These are phyloP conservation scores for Nymphicus hollandicus DNA, from an alignment of 2,113 vertebrate genomes.

Conservation along the genomic window DNA sequence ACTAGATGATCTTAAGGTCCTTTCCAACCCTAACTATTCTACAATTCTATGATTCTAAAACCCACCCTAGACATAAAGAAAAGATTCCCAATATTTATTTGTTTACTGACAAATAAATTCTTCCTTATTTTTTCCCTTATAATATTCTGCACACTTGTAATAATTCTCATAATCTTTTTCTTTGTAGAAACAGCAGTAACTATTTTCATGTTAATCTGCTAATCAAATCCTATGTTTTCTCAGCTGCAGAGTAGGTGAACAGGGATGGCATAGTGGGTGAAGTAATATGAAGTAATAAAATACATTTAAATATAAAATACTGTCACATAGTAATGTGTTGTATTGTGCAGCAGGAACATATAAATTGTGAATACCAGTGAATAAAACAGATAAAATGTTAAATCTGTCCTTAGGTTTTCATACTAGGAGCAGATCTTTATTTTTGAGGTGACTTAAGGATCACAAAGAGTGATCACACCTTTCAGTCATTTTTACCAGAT, in stretches of 20 bases:
- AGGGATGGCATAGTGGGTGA: background rate
- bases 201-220: background rate
- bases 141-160: background rate
- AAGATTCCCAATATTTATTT: background rate
- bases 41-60: background rate
- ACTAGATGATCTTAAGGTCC: too few relatives aligned
- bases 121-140: background rate
- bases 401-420: background rate
- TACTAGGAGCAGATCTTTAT: background rate
- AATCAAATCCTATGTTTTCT: background rate
- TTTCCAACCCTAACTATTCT: too few relatives aligned
- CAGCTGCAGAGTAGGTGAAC: background rate
- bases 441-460: background rate
- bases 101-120: background rate
- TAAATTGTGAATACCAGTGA: background rate
- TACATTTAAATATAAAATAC: background rate
- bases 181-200: background rate
- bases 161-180: background rate
- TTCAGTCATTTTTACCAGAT: background rate
- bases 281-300: background rate
- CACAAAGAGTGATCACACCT: fast-evolving
- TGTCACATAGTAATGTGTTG: background rate
- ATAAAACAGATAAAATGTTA: background rate
- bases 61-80: background rate
- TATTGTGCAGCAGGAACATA: background rate